Percentiles rank a stretch among this genome's conserved stretches.
Evolutionary conservation across 2,113 vertebrate genomes (phyloP).

Genomic region (Noctilio leporinus): DNA sequence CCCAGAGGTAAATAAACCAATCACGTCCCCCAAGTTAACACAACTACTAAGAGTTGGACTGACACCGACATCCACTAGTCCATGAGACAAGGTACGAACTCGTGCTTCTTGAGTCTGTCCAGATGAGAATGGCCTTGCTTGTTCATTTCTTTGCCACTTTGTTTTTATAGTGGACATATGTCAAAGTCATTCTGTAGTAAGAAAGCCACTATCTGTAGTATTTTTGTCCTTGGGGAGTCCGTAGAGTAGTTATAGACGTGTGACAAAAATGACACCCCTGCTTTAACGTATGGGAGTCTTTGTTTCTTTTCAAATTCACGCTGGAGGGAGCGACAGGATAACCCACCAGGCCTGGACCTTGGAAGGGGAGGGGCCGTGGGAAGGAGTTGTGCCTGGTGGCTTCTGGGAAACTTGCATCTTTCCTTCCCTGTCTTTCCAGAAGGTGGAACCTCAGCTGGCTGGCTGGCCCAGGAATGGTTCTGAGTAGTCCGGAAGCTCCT

Average conservation of each 20-base stretch:
- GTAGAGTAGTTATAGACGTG: background rate
- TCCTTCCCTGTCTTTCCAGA: background rate
- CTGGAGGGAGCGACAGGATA: background rate
- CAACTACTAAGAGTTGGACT: background rate
- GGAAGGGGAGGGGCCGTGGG: fast-evolving
- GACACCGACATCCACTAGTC: background rate
- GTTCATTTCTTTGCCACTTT: background rate
- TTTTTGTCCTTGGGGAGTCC: background rate
- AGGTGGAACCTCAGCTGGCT: background rate
- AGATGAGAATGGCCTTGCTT: background rate
- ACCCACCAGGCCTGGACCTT: background rate
- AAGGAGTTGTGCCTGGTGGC: background rate
- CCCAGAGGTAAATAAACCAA: background rate
- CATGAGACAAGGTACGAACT: background rate
- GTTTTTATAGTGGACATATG: background rate
- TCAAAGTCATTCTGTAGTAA: background rate
- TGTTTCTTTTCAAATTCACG: background rate
- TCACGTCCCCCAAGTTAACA: background rate
- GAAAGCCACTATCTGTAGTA: background rate
- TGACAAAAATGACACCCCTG: background rate
- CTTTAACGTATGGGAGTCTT: background rate
- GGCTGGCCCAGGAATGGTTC: background rate
- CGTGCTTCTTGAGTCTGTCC: background rate
- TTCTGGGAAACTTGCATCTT: background rate
- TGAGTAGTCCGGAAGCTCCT: no score